Percentiles rank a stretch among this genome's conserved stretches.
Evolutionary conservation across 2,797 vertebrate species (phyloP).

Genomic region (Falco concolor): DNA sequence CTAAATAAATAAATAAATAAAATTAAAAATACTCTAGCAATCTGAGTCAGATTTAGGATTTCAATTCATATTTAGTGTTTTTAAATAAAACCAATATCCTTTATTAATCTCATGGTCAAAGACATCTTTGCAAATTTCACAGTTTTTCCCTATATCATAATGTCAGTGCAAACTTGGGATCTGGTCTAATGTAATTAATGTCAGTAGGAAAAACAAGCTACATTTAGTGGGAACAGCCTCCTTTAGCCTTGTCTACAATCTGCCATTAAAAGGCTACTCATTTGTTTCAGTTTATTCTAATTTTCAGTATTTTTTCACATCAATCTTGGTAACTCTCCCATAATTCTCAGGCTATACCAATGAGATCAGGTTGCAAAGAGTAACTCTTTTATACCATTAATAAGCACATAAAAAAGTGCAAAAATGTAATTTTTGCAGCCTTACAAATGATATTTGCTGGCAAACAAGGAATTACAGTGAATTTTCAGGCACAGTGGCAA

Average conservation of each 20-base stretch:
- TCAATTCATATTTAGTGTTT: background rate
- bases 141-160: background rate
- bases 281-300: background rate
- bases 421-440: background rate
- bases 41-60: background rate
- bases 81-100: background rate
- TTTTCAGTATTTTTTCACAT: background rate
- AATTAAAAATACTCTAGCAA: background rate
- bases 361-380: background rate
- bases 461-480: background rate
- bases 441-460: background rate
- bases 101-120: background rate
- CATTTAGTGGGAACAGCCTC: background rate
- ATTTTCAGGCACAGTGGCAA: background rate
- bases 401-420: background rate
- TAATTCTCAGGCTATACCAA: background rate
- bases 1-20: too few species aligned
- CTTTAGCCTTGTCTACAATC: background rate
- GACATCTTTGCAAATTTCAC: background rate
- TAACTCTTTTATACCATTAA: background rate
- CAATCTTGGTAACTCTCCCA: background rate
- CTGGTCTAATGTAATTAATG: background rate
- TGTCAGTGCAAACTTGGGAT: background rate
- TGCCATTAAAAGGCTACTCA: background rate
- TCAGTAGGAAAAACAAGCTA: background rate